Evolutionary conservation across 2,797 vertebrate species (phyloP), one percentile per base, ranked within the genome.

Genomic region (Peromyscus melanophrys): DNA sequence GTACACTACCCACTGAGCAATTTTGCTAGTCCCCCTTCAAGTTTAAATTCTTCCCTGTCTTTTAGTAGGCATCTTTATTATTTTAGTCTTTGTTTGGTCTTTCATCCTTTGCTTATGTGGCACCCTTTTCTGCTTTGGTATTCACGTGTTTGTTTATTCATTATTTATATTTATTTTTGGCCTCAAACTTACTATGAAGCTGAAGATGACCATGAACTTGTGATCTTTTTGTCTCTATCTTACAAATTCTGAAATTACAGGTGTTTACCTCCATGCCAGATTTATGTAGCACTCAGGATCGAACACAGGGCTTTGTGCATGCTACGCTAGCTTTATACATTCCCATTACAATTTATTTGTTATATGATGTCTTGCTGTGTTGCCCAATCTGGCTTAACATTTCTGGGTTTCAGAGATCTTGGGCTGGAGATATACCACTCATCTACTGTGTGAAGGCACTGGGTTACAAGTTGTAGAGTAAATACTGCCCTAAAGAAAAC

Each of bases 21-120:
- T 25, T 34, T 27, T 59, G n/a, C 46, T 27, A 29, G 71, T 76
- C 71, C 43, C 23, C 13, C 63, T 55, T 55, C 21, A 55, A 77
- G 43, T 81, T 76, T 93, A 80, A 40, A 82, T 87, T 87, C 84
- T 92, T 81, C 34, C 63, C 8, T 86, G 52, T 61, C 75, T 90
- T 19, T 76, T 23, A 87, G 76, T 52, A 90, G 67, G 4, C 43
- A 67, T 95, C 78, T 49, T 92, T 90, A 82, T 78, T 92, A 83
- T 93, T 90, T 91, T 55, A 96, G 49, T 67, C 29, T 91, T 67
- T 40, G 52, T 61, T 91, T 81, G 76, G 16, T 69, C 16, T 91
- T 96, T 94, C 80, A 40, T 94, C 49, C 76, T 80, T 94, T 92
- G 34, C 59, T 89, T 89, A 43, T 96, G 13, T 92, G 69, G 78